Conservation (phyloP, 2,797 vertebrate genomes). For the Merluccius polli region DNA sequence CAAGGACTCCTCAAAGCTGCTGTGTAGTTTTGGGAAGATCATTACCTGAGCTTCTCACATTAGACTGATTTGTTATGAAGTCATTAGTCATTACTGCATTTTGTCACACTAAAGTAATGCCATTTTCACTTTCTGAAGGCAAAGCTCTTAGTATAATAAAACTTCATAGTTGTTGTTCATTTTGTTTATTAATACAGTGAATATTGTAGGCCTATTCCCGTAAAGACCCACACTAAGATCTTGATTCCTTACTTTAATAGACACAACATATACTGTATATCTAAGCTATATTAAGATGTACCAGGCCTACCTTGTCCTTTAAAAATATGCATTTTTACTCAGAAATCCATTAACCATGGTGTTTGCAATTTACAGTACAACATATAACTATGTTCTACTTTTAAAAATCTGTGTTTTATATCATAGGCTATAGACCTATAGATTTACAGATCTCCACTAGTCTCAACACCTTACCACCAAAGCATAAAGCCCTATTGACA, state of each 20-base stretch:
- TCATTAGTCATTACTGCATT: conserved; percentile 65
- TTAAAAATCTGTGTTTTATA: not conserved
- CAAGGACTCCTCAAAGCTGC: not conserved
- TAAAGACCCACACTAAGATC: not conserved
- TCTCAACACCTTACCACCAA: not conserved
- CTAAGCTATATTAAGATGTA: not conserved
- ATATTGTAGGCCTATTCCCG: not conserved
- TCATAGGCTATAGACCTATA: not conserved
- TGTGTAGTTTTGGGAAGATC: conserved; percentile 26
- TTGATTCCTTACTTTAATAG: not conserved
- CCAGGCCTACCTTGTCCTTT: not conserved
- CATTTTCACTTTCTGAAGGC: conserved; percentile 62
- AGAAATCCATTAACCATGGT: not conserved
- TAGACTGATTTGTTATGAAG: conserved; percentile 65
- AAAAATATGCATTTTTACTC: not conserved
- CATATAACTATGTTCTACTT: not conserved
- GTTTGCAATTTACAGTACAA: not conserved
- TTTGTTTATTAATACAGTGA: not conserved
- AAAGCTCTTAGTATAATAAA: conserved; percentile 77
- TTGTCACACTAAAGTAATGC: conserved; percentile 56
- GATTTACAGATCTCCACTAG: not conserved
- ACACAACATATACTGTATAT: not conserved
- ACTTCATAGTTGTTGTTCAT: conserved; percentile 45
- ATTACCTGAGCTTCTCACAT: conserved; percentile 44
- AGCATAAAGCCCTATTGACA: not conserved